Conservation (phyloP, 2,888 invertebrate genomes). For the Blastobasis lacticolella region DNA sequence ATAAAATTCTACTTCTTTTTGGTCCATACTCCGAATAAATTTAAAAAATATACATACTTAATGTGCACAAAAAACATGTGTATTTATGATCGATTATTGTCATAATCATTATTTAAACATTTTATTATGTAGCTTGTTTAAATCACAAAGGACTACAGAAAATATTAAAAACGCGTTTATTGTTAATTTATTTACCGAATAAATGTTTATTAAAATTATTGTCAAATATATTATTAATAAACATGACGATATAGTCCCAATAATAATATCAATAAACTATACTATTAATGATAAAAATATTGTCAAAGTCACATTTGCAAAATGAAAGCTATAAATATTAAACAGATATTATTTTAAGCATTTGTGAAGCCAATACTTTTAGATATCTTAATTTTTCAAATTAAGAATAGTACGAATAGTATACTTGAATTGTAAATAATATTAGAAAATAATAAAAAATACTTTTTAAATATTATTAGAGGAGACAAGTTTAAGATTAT, state of each 20-base stretch:
- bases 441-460: no score
- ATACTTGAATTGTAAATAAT: no score
- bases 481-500: no score
- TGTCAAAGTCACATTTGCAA: constrained; percentile 60
- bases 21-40: constrained; percentile 37
- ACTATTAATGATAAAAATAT: constrained; percentile 40
- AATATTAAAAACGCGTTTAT: neutral
- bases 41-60: no score
- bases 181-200: neutral
- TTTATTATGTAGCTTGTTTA: neutral
- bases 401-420: no score
- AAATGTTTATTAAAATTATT: constrained; percentile 12
- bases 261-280: constrained; percentile 4
- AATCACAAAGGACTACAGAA: neutral
- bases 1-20: constrained; percentile 23
- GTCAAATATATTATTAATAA: constrained; percentile 8
- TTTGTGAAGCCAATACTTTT: no score
- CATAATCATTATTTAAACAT: constrained; percentile 2
- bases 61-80: constrained; percentile 25
- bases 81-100: constrained; percentile 12
- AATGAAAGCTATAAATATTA: constrained; percentile 14
- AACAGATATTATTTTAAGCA: no score
- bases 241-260: constrained; percentile 3
- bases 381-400: no score
- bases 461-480: no score